Conservation (phyloP, 2,888 invertebrate species). For the Machimus atricapillus region DNA sequence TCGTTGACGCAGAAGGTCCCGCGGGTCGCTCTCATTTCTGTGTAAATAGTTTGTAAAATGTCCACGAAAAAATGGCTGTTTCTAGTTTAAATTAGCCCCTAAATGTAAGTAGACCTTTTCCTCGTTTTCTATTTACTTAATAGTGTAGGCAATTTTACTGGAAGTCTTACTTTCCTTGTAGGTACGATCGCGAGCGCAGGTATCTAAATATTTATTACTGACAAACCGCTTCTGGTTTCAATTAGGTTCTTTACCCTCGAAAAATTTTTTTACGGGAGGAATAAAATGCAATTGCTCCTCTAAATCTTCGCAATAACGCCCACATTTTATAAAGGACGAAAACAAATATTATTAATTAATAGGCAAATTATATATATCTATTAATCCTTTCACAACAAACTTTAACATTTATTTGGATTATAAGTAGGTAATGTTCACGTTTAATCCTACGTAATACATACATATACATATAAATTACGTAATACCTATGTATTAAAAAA, state of each 20-base stretch:
- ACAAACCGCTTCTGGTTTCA: not conserved
- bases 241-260: not conserved
- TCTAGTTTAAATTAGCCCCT: conserved; percentile 20
- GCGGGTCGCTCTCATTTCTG: not conserved
- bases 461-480: too few relatives aligned
- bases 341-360: too few relatives aligned
- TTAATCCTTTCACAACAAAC: too few relatives aligned
- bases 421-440: too few relatives aligned
- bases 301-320: not conserved
- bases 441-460: too few relatives aligned
- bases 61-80: conserved; percentile 42
- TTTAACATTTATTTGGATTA: too few relatives aligned
- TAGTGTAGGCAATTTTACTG: not conserved
- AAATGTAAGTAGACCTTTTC: conserved; percentile 25
- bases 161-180: not conserved
- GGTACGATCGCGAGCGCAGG: not conserved
- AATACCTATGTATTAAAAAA: too few relatives aligned
- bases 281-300: not conserved
- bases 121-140: conserved; percentile 2
- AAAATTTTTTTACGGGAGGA: not conserved
- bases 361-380: too few relatives aligned
- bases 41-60: conserved; percentile 40
- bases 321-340: too few relatives aligned
- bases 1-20: not conserved
- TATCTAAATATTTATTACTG: not conserved